phyloP scores from a whole-genome alignment of 2,888 invertebrate species.

The Chaitophorus viminalis region DNA sequence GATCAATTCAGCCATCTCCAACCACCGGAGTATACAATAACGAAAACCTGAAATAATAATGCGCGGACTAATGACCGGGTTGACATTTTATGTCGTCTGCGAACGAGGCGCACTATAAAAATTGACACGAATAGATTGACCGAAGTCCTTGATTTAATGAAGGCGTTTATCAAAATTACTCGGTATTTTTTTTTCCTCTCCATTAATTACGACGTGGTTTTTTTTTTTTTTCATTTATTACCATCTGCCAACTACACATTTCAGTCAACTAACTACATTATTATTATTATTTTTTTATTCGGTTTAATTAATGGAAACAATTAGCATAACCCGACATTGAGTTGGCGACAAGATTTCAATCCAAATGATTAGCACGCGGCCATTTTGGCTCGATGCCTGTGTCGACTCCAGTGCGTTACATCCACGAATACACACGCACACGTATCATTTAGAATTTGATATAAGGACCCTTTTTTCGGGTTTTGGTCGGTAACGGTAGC shows the following conservation, averaged over 20 bases:
- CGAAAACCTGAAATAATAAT: conserved; percentile 39
- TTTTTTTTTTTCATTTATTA: conserved; percentile 29
- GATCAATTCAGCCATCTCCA: conserved; percentile 7
- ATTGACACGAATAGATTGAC: conserved; percentile 52
- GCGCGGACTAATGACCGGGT: not conserved
- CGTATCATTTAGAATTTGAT: conserved; percentile 29
- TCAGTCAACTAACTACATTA: conserved; percentile 31
- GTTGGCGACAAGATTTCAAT: conserved; percentile 48
- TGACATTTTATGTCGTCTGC: conserved; percentile 39
- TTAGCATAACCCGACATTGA: conserved; percentile 56
- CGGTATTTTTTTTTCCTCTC: conserved; percentile 25
- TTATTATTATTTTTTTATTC: conserved; percentile 24
- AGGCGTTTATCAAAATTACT: conserved; percentile 58
- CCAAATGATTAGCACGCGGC: conserved; percentile 50
- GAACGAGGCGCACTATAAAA: conserved; percentile 38
- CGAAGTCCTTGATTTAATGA: conserved; percentile 54
- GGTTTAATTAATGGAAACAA: conserved; percentile 60
- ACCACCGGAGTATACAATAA: not conserved
- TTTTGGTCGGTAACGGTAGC: too few relatives aligned
- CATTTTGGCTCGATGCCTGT: conserved; percentile 47
- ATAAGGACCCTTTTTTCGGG: conserved; percentile 20
- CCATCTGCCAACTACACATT: conserved; percentile 55
- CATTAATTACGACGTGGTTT: conserved; percentile 52
- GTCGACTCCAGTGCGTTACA: not conserved
- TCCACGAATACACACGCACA: not conserved